Conservation (phyloP, 1,140 invertebrate species). For the Drosophila quadrilineata region DNA sequence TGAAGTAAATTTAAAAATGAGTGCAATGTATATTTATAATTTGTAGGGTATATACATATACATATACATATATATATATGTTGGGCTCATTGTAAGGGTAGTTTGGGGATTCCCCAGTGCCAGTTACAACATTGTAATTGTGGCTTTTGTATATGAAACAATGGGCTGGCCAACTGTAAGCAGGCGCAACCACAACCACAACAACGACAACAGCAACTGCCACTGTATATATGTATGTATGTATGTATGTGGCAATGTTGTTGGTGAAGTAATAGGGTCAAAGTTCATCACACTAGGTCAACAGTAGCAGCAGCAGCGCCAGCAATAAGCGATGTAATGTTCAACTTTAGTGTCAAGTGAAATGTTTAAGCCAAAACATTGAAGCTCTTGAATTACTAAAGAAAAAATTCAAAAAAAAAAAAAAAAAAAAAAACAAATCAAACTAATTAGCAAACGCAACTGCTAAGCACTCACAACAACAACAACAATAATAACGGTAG, state of each 20-base stretch:
- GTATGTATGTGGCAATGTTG: too few species aligned
- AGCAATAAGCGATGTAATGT: not conserved
- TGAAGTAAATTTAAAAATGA: too few species aligned
- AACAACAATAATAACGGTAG: conserved; percentile 1
- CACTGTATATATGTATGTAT: too few species aligned
- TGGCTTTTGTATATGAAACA: conserved; percentile 18
- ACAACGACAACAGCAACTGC: conserved; percentile 6
- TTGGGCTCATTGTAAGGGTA: not conserved
- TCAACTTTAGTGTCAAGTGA: conserved; percentile 10
- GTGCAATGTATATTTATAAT: not conserved
- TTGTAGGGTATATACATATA: conserved; percentile 9
- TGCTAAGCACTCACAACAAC: too few species aligned
- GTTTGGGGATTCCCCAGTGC: not conserved
- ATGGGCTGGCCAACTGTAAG: conserved; percentile 21
- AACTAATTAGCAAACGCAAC: conserved; percentile 32
- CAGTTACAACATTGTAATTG: conserved; percentile 8
- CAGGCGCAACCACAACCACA: conserved; percentile 22
- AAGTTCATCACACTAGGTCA: conserved; percentile 24
- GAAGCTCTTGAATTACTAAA: conserved; percentile 22
- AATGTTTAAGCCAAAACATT: too few species aligned
- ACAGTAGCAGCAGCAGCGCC: not conserved
- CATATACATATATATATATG: too few species aligned
- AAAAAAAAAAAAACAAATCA: conserved; percentile 10
- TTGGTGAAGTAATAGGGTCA: conserved; percentile 36
- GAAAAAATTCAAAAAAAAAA: conserved; percentile 10